These are phyloP conservation scores for Scatophagus argus DNA, from an alignment of 2,113 vertebrate species.

Conservation along the genomic window DNA sequence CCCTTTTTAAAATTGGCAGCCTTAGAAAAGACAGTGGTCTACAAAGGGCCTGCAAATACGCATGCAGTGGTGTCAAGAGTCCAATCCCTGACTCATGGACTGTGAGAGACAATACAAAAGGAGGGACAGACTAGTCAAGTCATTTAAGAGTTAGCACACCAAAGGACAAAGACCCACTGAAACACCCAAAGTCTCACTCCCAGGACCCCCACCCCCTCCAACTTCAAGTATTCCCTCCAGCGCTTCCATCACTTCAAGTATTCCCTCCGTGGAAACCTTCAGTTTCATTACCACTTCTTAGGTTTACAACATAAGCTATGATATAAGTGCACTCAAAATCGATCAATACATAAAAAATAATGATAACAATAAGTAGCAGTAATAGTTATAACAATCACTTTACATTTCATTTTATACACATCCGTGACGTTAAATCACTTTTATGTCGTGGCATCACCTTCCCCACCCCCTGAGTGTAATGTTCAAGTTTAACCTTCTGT, in stretches of 20 bases:
- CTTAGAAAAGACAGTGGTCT: slow-evolving; percentile 68
- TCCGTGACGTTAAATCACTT: slow-evolving; percentile 60
- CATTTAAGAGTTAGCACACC: slow-evolving; percentile 60
- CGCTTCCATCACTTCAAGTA: slow-evolving; percentile 78
- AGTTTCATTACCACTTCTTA: slow-evolving; percentile 75
- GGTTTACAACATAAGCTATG: slow-evolving; percentile 81
- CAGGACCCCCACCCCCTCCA: slow-evolving; percentile 37
- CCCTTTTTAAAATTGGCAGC: slow-evolving; percentile 72
- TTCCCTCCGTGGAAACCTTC: slow-evolving; percentile 64
- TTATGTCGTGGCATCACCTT: slow-evolving; percentile 71
- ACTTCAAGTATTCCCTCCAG: slow-evolving; percentile 75
- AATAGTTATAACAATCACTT: slow-evolving; percentile 82
- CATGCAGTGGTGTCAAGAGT: slow-evolving; percentile 64
- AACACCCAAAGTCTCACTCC: slow-evolving; percentile 46
- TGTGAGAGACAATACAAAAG: slow-evolving; percentile 40
- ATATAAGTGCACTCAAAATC: slow-evolving; percentile 83
- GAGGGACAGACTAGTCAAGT: slow-evolving; percentile 40
- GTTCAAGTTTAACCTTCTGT: slow-evolving; percentile 83
- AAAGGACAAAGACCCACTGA: slow-evolving; percentile 56
- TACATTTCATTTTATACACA: slow-evolving; percentile 82
- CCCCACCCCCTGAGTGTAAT: slow-evolving; percentile 83
- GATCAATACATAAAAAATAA: slow-evolving; percentile 85
- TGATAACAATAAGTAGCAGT: slow-evolving; percentile 75
- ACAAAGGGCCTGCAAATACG: slow-evolving; percentile 64
- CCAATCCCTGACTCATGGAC: slow-evolving; percentile 14